A percentile compares a stretch with the other conserved stretches of the same genome.
phyloP scores from a whole-genome alignment of 1,140 invertebrate species.

The Formica exsecta region DNA sequence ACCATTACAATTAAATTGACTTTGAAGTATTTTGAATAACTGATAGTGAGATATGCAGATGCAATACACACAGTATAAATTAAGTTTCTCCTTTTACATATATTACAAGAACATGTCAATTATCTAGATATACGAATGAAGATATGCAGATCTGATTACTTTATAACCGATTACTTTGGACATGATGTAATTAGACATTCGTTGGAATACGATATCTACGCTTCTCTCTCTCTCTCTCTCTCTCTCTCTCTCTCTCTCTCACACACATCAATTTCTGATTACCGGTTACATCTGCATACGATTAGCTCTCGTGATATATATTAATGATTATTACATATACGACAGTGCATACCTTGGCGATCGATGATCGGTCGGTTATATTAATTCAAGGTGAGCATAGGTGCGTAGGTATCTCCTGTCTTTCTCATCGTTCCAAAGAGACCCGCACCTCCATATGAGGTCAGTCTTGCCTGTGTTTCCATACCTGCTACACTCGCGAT shows the following conservation, averaged over 20 bases:
- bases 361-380: constrained; percentile 7
- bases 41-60: background rate
- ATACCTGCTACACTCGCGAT: constrained; percentile 52
- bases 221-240: background rate
- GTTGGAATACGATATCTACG: background rate
- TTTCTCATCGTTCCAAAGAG: constrained; percentile 59
- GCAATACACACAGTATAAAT: background rate
- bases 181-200: constrained; percentile 24
- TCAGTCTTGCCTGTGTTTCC: constrained; percentile 42
- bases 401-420: constrained; percentile 65
- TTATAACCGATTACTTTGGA: background rate
- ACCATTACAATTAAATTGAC: background rate
- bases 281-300: constrained; percentile 9
- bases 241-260: too few relatives aligned
- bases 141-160: constrained; percentile 7
- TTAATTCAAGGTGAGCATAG: constrained; percentile 51
- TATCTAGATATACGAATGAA: background rate
- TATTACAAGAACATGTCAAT: background rate
- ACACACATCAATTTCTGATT: constrained; percentile 8
- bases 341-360: constrained; percentile 18
- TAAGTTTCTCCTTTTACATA: background rate
- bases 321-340: background rate
- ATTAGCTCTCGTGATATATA: background rate
- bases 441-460: constrained; percentile 66
- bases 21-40: background rate